These are phyloP conservation scores for Bombyx mandarina DNA, from an alignment of 1,140 invertebrate genomes.

Conservation along the genomic window DNA sequence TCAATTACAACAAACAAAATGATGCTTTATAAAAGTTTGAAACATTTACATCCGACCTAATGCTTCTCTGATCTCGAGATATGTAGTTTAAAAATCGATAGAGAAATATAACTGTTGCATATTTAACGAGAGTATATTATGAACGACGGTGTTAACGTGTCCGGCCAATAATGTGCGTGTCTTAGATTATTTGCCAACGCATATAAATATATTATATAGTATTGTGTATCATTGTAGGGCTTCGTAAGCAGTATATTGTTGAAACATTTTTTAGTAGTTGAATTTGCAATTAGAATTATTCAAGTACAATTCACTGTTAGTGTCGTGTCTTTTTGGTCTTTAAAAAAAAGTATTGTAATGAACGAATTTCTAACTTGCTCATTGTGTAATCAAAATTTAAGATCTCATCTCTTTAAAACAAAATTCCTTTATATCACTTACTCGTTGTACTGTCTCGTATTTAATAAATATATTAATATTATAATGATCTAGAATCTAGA, in stretches of 20 bases:
- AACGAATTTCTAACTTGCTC: conserved; percentile 61
- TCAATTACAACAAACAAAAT: too few species aligned
- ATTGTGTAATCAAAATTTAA: conserved; percentile 62
- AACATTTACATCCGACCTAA: too few species aligned
- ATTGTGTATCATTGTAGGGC: conserved; percentile 31
- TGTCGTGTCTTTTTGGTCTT: conserved; percentile 25
- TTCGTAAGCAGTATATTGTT: conserved; percentile 18
- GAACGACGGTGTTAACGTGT: conserved; percentile 51
- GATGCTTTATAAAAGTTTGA: too few species aligned
- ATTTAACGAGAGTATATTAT: conserved; percentile 47
- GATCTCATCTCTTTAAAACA: conserved; percentile 44
- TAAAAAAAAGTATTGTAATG: conserved; percentile 38
- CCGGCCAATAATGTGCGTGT: conserved; percentile 55
- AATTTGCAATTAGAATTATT: conserved; percentile 29
- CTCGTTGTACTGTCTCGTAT: too few species aligned
- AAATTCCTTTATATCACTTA: too few species aligned
- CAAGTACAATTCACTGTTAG: conserved; percentile 50
- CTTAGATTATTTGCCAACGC: conserved; percentile 46
- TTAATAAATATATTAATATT: too few species aligned
- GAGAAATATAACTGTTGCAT: conserved; percentile 65
- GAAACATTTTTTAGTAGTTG: conserved; percentile 20
- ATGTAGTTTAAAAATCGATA: conserved; percentile 58
- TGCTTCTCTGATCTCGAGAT: conserved; percentile 4
- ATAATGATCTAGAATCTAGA: too few species aligned
- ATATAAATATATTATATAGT: conserved; percentile 48